Conservation (phyloP, 2,888 invertebrate genomes). For the Syrphus vitripennis region DNA sequence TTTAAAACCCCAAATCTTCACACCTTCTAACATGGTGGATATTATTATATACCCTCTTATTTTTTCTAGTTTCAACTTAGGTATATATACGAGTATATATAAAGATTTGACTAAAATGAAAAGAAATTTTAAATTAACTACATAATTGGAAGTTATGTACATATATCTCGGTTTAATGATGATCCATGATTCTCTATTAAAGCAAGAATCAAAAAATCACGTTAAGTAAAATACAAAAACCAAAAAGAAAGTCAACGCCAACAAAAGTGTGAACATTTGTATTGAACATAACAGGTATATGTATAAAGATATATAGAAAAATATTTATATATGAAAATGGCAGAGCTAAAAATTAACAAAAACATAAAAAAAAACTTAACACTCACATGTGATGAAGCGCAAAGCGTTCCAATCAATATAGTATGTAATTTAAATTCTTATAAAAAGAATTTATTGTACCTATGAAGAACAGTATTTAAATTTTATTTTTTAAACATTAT, state of each 20-base stretch:
- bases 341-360: conserved; percentile 5
- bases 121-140: background rate
- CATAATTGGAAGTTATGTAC: background rate
- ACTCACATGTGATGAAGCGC: conserved; percentile 64
- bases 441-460: background rate
- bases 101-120: background rate
- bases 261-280: background rate
- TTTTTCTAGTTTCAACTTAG: background rate
- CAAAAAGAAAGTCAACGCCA: background rate
- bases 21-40: background rate
- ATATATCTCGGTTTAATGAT: background rate
- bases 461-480: background rate
- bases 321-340: conserved; percentile 8
- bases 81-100: too few relatives aligned
- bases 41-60: background rate
- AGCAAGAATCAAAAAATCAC: background rate
- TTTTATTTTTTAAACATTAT: background rate
- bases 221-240: background rate
- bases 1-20: background rate
- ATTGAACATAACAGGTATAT: background rate
- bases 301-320: conserved; percentile 4
- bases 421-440: conserved; percentile 26
- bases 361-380: conserved; percentile 17
- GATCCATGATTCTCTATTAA: background rate
- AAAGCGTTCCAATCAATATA: conserved; percentile 58